Base-by-base conservation (phyloP, 2,113 vertebrate genomes). In the Kryptolebias marmoratus region DNA sequence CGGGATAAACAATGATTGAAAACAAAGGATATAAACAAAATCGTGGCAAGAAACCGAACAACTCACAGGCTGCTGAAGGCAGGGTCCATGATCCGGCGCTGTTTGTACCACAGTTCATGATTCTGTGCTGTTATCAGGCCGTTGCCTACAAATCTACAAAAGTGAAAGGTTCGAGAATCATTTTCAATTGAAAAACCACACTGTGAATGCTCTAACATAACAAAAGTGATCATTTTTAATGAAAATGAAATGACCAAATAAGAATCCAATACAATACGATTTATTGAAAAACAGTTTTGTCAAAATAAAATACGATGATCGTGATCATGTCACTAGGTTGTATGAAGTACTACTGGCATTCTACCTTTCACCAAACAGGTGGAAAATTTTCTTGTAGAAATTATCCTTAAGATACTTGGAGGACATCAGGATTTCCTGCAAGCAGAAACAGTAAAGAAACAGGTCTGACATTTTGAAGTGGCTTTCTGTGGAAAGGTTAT, bases 51-150 rank as follows among this genome's bases (percentile, higher is more conserved):
- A 22, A 52, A n/a, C 49, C 9, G 4, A 56, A 28, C 7, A 47
- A 86, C 94, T 94, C 87, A 97, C 96, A 83, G 86, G 73, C 93
- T 93, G 82, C 94, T 96, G 74, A 98, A 97, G 1, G 95, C 95
- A 2, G 95, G 93, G 74, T 98, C 96, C 93, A 98, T 95, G 74
- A 97, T 93, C 7, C 89, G 90, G 2, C 96, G 89, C 74, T 98
- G 97, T 67, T 95, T 96, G 80, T 91, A 94, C 97, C 97, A 98
- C 2, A 81, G 79, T 3, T 96, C 94, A 1, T 97, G 93, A 82
- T 96, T 73, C 1, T 5, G 73, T 22, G 92, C 93, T 0, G 95
- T 94, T 53, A 95, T 39, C 83, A 98, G 82, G 32, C 96, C 95
- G 32, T 91, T 95, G 60, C 97, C 96, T 0, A 98, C 59, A 71